Evolutionary conservation across 2,888 invertebrate species (phyloP), one percentile per base, ranked within the genome.

Genomic region (Tryphoninae sp.): DNA sequence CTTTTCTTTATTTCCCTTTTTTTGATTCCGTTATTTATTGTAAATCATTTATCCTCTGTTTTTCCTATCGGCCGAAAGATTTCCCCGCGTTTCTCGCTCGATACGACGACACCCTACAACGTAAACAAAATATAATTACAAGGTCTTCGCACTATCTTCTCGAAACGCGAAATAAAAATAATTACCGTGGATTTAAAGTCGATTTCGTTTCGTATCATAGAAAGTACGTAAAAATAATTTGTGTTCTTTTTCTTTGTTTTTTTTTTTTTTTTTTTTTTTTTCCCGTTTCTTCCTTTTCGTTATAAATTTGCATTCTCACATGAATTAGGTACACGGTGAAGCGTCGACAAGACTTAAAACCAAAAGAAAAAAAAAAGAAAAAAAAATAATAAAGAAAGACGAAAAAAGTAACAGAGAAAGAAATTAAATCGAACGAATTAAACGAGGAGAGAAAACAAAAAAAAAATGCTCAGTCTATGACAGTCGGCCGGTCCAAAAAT

Each of bases 391-490:
- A 1, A 26, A 51, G 49, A 3, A 51, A 69, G 42, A n/a, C 19
- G 13, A 55, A 74, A 45, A 67, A 22, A 16, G 69, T 13, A 8
- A 53, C 22, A 16, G 58, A 19, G 2, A 67, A 49, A 22, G 62
- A 76, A 61, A 33, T 22, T 9, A 40, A 49, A 68, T 9, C 7
- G 40, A 62, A 26, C 26, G 76, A 69, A 55, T 19, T 40, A 59
- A 71, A 59, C 49, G 49, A 45, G 9, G 62, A 78, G 22, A 33
- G 45, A 23, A 49, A 19, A 19, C 19, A 0, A 19, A 19, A 19
- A 19, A 19, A 13, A 77, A 79, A 83, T 71, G 64, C 75, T 85
- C 82, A 83, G 81, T 80, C 80, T 83, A 69, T 42, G 76, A 79
- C 73, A 74, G 23, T 83, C 72, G 53, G 77, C 55, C 72, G 79